Base-by-base conservation (phyloP, 2,888 invertebrate species). In the Pollenia labialis region DNA sequence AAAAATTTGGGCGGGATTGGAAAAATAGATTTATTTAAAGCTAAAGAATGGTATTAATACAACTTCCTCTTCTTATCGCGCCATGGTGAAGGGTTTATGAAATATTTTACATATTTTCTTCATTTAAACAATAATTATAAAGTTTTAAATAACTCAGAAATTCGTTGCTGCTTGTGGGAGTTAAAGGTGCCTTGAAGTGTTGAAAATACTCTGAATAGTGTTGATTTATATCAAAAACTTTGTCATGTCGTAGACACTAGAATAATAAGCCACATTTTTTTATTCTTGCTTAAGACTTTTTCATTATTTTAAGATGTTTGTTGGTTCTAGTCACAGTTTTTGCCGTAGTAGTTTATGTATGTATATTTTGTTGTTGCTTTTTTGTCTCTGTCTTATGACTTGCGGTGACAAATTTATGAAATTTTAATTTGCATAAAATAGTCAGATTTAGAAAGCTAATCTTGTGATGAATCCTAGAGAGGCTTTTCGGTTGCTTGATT, bases 151-250 rank as follows among this genome's bases (percentile, higher is more conserved):
- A 14, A 48, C 46, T 8, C 8, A 68, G 10, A 10, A 50, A 68
- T 10, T 66, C n/a, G 23, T 32, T 6, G n/a, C 16, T 40, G n/a
- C 10, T 32, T n/a, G n/a, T 10, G 68, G 8, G 14, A 64, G 46
- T 46, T 8, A 1, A 12, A 40, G 23, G 16, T 12, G 16, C 40
- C 69, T 42, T 42, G 58, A 42, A 42, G 52, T 52, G 14, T 44
- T 44, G 8, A 52, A 44, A 18, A 18, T 2, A 40, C 16, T 44
- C 50, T 16, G n/a, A 71, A 56, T 6, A 56, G 44, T 71, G 18
- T 76, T 76, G 54, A 76, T 76, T 46, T 54, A 76, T 76, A 44
- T 44, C 54, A 76, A 42, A 62, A 62, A 80, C 42, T 44, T 80
- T 60, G 32, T 46, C 71, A 58, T 68, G 62, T 23, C 16, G 44